These are phyloP conservation scores for Helicoverpa zea DNA, from an alignment of 1,140 invertebrate species.

Conservation along the genomic window DNA sequence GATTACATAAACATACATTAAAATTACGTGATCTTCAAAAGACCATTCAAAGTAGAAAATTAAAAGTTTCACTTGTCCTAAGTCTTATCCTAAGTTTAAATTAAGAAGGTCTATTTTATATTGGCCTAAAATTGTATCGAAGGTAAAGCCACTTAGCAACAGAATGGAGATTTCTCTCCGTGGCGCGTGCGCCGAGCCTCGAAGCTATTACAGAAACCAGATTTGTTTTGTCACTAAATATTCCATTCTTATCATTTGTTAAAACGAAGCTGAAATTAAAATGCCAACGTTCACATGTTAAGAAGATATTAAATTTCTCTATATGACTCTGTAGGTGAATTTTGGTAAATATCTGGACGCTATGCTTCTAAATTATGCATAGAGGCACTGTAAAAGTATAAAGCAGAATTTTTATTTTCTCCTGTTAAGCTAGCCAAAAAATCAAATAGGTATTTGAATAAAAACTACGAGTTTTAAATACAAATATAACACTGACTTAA, in stretches of 20 bases:
- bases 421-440: no score
- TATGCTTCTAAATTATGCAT: not conserved
- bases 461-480: no score
- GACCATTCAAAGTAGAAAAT: not conserved
- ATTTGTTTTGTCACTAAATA: constrained; percentile 23
- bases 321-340: not conserved
- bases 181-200: constrained; percentile 24
- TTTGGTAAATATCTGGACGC: not conserved
- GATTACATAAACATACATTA: not conserved
- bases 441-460: no score
- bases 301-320: constrained; percentile 1
- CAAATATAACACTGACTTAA: no score
- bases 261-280: not conserved
- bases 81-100: no score
- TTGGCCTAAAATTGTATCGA: not conserved
- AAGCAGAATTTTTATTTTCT: no score
- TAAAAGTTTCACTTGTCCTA: not conserved
- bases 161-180: constrained; percentile 35
- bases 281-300: not conserved
- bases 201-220: constrained; percentile 23
- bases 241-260: constrained; percentile 6
- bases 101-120: not conserved
- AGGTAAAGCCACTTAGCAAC: constrained; percentile 43
- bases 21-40: not conserved
- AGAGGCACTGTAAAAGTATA: no score